Evolutionary conservation across 1,140 invertebrate species (phyloP).

Genomic region (Tribolium castaneum): DNA sequence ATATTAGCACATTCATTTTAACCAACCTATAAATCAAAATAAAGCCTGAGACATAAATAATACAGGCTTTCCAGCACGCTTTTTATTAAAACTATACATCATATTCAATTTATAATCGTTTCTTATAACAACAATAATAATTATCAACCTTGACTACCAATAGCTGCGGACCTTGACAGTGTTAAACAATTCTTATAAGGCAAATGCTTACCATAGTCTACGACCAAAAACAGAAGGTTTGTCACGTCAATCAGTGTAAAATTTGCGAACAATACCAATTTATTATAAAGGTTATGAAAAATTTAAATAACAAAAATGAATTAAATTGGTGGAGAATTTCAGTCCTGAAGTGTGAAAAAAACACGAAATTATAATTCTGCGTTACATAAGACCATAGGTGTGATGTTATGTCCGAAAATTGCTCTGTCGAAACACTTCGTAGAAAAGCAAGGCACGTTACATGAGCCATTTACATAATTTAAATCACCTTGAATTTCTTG

Average conservation of each 20-base stretch:
- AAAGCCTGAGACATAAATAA: neutral
- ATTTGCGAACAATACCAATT: constrained; percentile 20
- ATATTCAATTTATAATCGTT: neutral
- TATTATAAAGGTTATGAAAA: neutral
- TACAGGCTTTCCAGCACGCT: neutral
- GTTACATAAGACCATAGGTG: no score
- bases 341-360: no score
- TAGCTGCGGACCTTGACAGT: constrained; percentile 14
- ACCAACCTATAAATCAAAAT: neutral
- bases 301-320: neutral
- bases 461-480: neutral
- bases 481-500: neutral
- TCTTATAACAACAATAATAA: constrained; percentile 2
- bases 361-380: no score
- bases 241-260: neutral
- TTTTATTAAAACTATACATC: no score
- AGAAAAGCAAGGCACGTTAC: no score
- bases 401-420: no score
- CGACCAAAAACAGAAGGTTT: neutral
- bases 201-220: neutral
- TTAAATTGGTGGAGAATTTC: no score
- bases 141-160: constrained; percentile 6
- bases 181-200: constrained; percentile 13
- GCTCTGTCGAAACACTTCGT: no score
- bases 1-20: no score